Base-by-base conservation (phyloP, 2,113 vertebrate genomes). In the Gopherus evgoodei region DNA sequence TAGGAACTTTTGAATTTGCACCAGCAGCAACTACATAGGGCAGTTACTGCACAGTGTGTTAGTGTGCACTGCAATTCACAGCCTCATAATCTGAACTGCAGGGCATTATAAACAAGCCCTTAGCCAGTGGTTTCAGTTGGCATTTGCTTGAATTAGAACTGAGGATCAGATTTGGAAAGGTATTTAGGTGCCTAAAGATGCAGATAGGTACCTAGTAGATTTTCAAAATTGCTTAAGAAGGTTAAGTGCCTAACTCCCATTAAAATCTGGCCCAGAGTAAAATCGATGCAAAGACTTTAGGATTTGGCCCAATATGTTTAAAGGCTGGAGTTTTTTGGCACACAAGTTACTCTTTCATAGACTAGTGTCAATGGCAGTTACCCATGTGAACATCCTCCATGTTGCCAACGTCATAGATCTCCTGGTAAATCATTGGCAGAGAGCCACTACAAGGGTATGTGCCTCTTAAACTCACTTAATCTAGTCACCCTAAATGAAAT, bases 131-230 rank as follows among this genome's bases (percentile, higher is more conserved):
- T 78, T 44, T 25, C 42, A 78, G 6, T 78, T 25, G 42, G 42
- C 19, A 83, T 94, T 82, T 90, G 42, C 56, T 91, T 94, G 25
- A 93, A 91, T 75, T 76, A 38, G 65, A 42, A 75, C 47, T 76
- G 13, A 79, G 38, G 75, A 38, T 85, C 75, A 82, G 82, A 86
- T 90, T 69, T 17, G 22, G 81, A 56, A 94, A 84, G 69, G 3
- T 14, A 1, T 56, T 93, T 38, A 86, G 93, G 87, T 91, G 92
- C 90, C 95, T 93, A 91, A 93, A 94, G 84, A 25, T 93, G 72
- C 72, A 76, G 38, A 25, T 24, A 44, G 75, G 42, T 47, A 6
- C 75, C 25, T 47, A 14, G 42, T 42, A 13, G 38, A 76, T 44
- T 78, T 78, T 78, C 75, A 78, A 44, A 27, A 78, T 42, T 42